Conservation (phyloP, 2,113 vertebrate species). For the Oxyruncus cristatus region DNA sequence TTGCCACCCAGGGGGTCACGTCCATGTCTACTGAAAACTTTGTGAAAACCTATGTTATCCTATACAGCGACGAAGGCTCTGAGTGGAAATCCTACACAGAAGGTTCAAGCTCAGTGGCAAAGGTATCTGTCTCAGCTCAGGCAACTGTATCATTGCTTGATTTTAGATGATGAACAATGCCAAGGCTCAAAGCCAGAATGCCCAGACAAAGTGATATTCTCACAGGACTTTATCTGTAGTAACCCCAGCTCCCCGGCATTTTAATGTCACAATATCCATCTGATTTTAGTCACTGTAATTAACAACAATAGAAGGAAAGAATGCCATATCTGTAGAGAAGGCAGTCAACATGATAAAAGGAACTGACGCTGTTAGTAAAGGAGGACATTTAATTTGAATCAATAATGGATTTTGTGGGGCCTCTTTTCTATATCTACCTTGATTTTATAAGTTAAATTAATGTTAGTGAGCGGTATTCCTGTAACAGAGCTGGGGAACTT, state of each 20-base stretch:
- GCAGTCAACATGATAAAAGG: not conserved
- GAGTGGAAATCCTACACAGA: conserved; percentile 84
- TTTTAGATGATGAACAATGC: not conserved
- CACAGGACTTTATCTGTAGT: not conserved
- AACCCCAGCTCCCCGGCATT: too few relatives aligned
- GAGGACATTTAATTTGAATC: not conserved
- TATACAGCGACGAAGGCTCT: conserved; percentile 80
- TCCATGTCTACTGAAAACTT: conserved; percentile 80
- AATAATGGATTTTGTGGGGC: not conserved
- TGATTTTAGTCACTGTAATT: not conserved
- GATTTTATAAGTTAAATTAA: not conserved
- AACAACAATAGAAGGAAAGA: not conserved
- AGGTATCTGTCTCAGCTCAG: conserved; percentile 72
- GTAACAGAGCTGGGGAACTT: not conserved
- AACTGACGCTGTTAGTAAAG: not conserved
- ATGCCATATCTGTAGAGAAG: not conserved
- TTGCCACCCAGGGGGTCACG: conserved; percentile 88
- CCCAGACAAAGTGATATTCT: not conserved
- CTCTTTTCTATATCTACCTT: not conserved
- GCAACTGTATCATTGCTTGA: not conserved
- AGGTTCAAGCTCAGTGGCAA: conserved; percentile 62
- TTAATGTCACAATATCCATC: not conserved
- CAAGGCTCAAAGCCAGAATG: not conserved
- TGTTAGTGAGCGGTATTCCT: not conserved
- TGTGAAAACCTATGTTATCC: conserved; percentile 79